Conservation (phyloP, 1,140 invertebrate species). For the Leguminivora glycinivorella region DNA sequence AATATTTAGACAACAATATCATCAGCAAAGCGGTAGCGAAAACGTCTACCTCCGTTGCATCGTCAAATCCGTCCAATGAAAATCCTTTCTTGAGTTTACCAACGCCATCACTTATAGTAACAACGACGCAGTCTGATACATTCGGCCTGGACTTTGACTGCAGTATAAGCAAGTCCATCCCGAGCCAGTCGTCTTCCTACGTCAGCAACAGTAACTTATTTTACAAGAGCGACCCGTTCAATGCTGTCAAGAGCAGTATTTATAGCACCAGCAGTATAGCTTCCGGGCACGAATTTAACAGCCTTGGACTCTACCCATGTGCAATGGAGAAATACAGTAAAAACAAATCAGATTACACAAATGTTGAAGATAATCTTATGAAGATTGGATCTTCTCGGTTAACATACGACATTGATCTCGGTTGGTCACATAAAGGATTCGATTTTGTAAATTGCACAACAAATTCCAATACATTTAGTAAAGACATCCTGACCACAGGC, state of each 20-base stretch:
- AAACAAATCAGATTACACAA: constrained; percentile 66
- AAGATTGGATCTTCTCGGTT: constrained; percentile 70
- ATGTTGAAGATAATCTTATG: constrained; percentile 71
- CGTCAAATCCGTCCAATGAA: constrained; percentile 49
- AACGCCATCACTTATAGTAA: constrained; percentile 59
- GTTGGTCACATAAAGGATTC: constrained; percentile 73
- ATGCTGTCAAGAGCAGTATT: constrained; percentile 63
- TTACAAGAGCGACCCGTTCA: constrained; percentile 70
- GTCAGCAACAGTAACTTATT: constrained; percentile 62
- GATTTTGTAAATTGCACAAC: constrained; percentile 71
- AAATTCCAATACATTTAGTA: constrained; percentile 57
- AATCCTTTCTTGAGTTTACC: constrained; percentile 68
- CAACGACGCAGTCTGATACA: constrained; percentile 53
- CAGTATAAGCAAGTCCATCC: constrained; percentile 57
- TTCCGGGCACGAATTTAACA: constrained; percentile 70
- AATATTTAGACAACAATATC: constrained; percentile 46
- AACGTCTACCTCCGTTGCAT: constrained; percentile 34
- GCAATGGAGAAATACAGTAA: constrained; percentile 73
- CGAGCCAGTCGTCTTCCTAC: constrained; percentile 53
- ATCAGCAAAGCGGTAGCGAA: constrained; percentile 50
- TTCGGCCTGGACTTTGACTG: constrained; percentile 71
- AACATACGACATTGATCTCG: constrained; percentile 73
- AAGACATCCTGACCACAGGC: constrained; percentile 63
- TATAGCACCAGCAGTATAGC: constrained; percentile 71
- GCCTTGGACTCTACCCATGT: constrained; percentile 67